Base-by-base conservation (phyloP, 2,113 vertebrate genomes). In the Mastomys natalensis region DNA sequence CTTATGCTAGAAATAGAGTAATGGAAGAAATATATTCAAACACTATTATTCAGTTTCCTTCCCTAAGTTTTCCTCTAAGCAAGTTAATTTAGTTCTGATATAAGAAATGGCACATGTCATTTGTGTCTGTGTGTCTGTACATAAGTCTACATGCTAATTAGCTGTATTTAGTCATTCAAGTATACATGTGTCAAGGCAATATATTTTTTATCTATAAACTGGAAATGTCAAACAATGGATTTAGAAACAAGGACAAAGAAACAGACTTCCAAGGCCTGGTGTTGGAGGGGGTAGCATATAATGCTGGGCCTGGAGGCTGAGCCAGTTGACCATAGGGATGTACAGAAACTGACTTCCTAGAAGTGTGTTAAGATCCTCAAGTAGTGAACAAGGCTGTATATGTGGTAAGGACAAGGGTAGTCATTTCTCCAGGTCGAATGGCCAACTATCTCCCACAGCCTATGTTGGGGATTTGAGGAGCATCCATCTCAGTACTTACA, bases 401-500 rank as follows among this genome's bases (percentile, higher is more conserved):
- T 9, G 2, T 7, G 21, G 31, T 29, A 17, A 72, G 2, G 43
- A 37, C 2, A 4, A 73, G 0, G 22, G 16, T 0, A 24, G 11
- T 43, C n/a, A 1, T 40, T 55, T 40, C 34, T 89, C 29, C 0
- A 24, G 6, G 34, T 9, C 1, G 5, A 45, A 45, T 2, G 4
- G 6, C 16, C 26, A 21, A 29, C 62, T 2, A 8, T 24, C 66
- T 19, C 29, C 70, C 60, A 16, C 13, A 55, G 9, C 8, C 22
- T 2, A 43, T 1, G 1, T 13, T 15, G 43, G 10, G 26, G 17
- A 34, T 82, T 72, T 62, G 15, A 40, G 2, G 26, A 2, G 16
- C 3, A 1, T 43, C 31, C 48, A 34, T 76, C 84, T 13, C 12
- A 68, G 74, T 62, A 37, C 45, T 89, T 58, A 89, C 2, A 26